These are phyloP conservation scores for Holothuria glaberrima DNA, from an alignment of 35 echinoderm and acorn worm species.

Conservation along the genomic window DNA sequence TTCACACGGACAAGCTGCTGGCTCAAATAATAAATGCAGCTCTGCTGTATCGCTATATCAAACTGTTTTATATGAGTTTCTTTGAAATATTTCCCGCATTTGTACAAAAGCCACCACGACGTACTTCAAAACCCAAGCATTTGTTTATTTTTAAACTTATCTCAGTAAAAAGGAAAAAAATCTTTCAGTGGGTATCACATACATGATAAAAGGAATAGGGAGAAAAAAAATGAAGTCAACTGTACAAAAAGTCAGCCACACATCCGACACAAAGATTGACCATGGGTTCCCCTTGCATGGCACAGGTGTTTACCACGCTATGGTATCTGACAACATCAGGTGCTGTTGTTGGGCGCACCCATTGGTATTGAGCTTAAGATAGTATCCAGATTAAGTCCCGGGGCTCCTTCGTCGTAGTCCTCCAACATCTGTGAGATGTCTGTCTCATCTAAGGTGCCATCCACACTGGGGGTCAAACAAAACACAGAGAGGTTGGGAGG, in stretches of 20 bases:
- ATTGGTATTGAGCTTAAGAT: slow-evolving; percentile 45
- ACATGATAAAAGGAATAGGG: no score
- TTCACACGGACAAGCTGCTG: no score
- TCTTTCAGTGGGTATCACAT: no score
- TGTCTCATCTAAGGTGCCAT: slow-evolving; percentile 30
- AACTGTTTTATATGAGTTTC: no score
- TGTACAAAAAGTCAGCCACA: neutral
- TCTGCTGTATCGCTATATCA: no score
- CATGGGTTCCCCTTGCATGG: neutral
- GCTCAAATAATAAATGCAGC: no score
- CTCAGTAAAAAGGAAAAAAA: no score
- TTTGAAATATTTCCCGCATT: no score
- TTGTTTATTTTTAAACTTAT: no score
- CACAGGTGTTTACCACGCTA: neutral
- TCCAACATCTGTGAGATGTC: slow-evolving; percentile 61
- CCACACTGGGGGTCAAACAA: slow-evolving; percentile 25
- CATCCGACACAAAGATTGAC: neutral
- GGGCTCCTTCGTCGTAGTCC: slow-evolving; percentile 42
- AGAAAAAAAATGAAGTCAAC: neutral
- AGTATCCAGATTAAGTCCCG: slow-evolving; percentile 10
- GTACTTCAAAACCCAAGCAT: no score
- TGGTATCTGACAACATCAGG: neutral
- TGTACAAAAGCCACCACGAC: no score
- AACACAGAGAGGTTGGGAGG: no score
- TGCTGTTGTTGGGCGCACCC: slow-evolving; percentile 12